A percentile compares a stretch with the other conserved stretches of the same genome.
Evolutionary conservation across 2,888 invertebrate genomes (phyloP).

Genomic region (Mystacides longicornis): DNA sequence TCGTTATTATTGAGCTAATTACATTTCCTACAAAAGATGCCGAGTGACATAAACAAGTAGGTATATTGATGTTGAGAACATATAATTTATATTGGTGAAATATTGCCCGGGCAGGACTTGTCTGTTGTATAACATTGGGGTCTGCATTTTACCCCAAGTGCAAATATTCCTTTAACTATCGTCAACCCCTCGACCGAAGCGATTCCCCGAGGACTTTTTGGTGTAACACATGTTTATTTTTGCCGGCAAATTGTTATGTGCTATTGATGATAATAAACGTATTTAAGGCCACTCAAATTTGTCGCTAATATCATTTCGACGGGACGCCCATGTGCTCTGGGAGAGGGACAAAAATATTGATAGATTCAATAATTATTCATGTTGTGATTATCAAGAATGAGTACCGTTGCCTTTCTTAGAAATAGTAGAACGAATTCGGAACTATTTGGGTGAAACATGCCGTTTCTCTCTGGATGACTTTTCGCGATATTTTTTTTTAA

Average conservation of each 20-base stretch:
- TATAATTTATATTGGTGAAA: background rate
- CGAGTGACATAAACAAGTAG: background rate
- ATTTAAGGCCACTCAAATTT: conserved; percentile 16
- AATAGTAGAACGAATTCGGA: no score
- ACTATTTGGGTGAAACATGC: background rate
- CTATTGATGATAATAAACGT: conserved; percentile 23
- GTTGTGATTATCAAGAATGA: no score
- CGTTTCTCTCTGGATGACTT: background rate
- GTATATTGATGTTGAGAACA: background rate
- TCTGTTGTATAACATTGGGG: background rate
- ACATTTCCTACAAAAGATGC: no score
- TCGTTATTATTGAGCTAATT: no score
- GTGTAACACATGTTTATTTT: conserved; percentile 23
- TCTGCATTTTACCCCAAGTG: background rate
- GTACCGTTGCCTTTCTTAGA: no score
- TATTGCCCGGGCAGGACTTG: background rate
- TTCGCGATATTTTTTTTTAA: background rate
- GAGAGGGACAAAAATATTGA: no score
- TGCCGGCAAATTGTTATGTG: conserved; percentile 21
- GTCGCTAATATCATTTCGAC: conserved; percentile 10
- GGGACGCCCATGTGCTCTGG: no score
- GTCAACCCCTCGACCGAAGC: background rate
- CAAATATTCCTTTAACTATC: background rate
- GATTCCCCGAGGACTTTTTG: conserved; percentile 11
- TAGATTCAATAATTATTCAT: no score